Evolutionary conservation across 2,888 invertebrate species (phyloP).

Genomic region (Ditula angustiorana): DNA sequence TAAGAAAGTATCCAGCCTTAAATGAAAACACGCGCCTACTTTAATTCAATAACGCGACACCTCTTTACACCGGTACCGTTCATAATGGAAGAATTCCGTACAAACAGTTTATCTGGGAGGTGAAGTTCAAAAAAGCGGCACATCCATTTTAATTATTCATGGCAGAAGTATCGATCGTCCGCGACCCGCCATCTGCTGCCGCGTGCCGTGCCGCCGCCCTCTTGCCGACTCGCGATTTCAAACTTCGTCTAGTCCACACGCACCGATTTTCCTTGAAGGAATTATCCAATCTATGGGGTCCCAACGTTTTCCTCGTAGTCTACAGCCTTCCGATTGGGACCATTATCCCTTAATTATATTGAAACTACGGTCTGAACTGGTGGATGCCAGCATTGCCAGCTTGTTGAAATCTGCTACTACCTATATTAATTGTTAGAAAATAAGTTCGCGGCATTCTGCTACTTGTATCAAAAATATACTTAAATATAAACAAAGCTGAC

Average conservation of each 20-base stretch:
- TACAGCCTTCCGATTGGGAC: constrained; percentile 2
- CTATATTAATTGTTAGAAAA: too few species aligned
- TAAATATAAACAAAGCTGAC: too few species aligned
- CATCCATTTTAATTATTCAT: constrained; percentile 78
- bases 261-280: background rate
- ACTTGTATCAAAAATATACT: too few species aligned
- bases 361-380: background rate
- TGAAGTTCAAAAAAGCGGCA: constrained; percentile 52
- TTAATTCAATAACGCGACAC: background rate
- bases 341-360: background rate
- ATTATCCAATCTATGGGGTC: constrained; percentile 1
- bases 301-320: background rate
- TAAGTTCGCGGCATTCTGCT: too few species aligned
- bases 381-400: too few species aligned
- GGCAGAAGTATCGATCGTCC: constrained; percentile 65
- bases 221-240: constrained; percentile 21
- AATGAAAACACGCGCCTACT: background rate
- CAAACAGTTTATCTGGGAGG: constrained; percentile 20
- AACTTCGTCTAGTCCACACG: constrained; percentile 21
- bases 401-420: too few species aligned
- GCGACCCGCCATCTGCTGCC: constrained; percentile 54
- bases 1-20: background rate
- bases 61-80: constrained; percentile 2
- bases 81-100: constrained; percentile 11
- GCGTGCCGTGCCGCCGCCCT: too few species aligned